These are phyloP conservation scores for Phragmatobia fuliginosa DNA, from an alignment of 2,888 invertebrate species.

Conservation along the genomic window DNA sequence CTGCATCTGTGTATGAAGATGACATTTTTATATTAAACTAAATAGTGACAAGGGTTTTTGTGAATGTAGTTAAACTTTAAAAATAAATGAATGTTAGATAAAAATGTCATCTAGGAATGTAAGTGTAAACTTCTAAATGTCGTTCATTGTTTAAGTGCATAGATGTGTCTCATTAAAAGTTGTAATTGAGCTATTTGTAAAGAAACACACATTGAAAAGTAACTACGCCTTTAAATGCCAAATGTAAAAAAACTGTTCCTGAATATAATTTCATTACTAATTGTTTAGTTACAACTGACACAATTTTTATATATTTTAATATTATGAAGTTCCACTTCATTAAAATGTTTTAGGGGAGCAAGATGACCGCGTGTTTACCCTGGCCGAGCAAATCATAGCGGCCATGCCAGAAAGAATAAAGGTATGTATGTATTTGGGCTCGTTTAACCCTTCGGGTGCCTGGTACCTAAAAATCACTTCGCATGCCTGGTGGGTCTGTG, in stretches of 20 bases:
- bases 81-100: too few relatives aligned
- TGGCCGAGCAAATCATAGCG: constrained; percentile 99
- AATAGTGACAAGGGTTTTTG: not conserved
- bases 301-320: constrained; percentile 20
- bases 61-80: too few relatives aligned
- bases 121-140: constrained; percentile 18
- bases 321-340: constrained; percentile 66
- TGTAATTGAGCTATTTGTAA: not conserved
- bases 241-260: not conserved
- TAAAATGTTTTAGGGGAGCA: constrained; percentile 92
- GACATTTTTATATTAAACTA: constrained; percentile 10
- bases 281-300: not conserved
- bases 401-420: constrained; percentile 99
- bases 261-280: not conserved
- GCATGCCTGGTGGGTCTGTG: too few relatives aligned
- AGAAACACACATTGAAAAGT: not conserved
- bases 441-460: too few relatives aligned
- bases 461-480: too few relatives aligned
- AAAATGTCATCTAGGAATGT: constrained; percentile 13
- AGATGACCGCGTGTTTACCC: constrained; percentile 95
- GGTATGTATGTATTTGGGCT: constrained; percentile 77
- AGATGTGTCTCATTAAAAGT: constrained; percentile 16
- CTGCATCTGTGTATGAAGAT: constrained; percentile 12
- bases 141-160: constrained; percentile 24
- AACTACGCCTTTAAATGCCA: not conserved